Base-by-base conservation (phyloP, 2,113 vertebrate genomes). In the Ondatra zibethicus region DNA sequence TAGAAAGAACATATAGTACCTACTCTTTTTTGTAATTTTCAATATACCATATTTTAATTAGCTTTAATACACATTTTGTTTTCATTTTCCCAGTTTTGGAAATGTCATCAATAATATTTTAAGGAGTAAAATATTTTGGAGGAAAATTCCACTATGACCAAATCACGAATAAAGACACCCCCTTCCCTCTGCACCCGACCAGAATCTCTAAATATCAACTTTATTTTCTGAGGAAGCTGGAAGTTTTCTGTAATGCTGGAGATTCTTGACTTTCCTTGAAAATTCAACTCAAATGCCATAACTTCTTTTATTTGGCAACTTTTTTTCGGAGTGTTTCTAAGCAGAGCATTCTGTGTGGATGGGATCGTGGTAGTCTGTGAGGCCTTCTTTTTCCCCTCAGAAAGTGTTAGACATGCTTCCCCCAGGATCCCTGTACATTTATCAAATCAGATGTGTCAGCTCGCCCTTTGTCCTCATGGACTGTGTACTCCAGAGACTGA, bases 91-190 rank as follows among this genome's bases (percentile, higher is more conserved):
- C 33, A 39, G 5, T n/a, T 94, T 88, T 70, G 55, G 31, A 95
- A 91, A 92, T 75, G 25, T 7, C 29, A 63, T 33, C 63, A 78
- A 50, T 91, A 91, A 61, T 92, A 87, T 89, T 88, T 89, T 89
- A 92, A 93, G 27, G 5, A 84, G 68, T 58, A 58, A 88, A 92
- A 76, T 92, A 87, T 84, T 55, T 80, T 70, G 29, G 21, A 70
- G 45, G n/a, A 52, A 89, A 87, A 86, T 23, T 3, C 1, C 14
- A 61, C 2, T 3, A 11, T 52, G 25, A 42, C 17, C 25, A 85
- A 77, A 1, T 13, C 36, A 7, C 27, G 88, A 58, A 58, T 68
- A 82, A 86, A 14, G 2, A 14, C 4, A 33, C 14, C 31, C 2
- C 33, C 36, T 0, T 16, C 7, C 7, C 33, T n/a, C 23, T 4